Conservation (phyloP, 1,140 invertebrate species). For the Pseudomyrmex concolor region DNA sequence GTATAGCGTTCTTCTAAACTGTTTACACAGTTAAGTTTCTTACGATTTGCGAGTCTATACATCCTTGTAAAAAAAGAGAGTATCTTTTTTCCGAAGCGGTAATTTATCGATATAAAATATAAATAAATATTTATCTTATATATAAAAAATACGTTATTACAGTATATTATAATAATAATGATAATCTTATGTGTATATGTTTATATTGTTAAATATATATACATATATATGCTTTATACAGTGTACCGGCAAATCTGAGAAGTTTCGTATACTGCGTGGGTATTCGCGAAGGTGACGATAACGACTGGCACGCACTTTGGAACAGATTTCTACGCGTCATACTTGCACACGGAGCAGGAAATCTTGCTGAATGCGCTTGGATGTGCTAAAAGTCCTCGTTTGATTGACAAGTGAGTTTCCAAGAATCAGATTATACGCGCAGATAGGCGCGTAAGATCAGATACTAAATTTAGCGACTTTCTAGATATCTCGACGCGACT, state of each 20-base stretch:
- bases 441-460: not conserved
- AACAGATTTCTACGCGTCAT: conserved; percentile 59
- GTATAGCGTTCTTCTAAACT: no score
- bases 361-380: conserved; percentile 73
- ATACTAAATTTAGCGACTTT: not conserved
- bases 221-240: not conserved
- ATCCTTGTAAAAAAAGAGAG: no score
- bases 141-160: no score
- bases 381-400: conserved; percentile 62
- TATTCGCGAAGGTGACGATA: conserved; percentile 57
- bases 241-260: conserved; percentile 70
- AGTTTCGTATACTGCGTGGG: conserved; percentile 75
- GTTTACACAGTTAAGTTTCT: no score
- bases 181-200: no score
- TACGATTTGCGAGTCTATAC: no score
- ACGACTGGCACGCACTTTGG: conserved; percentile 71
- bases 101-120: no score
- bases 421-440: not conserved
- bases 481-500: conserved; percentile 66
- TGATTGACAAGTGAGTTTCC: conserved; percentile 74
- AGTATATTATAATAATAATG: no score
- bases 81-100: no score
- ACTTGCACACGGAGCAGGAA: conserved; percentile 75
- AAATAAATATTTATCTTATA: no score
- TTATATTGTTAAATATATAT: not conserved